phyloP scores from a whole-genome alignment of 1,140 invertebrate genomes.

The Euura saliciscinereae region DNA sequence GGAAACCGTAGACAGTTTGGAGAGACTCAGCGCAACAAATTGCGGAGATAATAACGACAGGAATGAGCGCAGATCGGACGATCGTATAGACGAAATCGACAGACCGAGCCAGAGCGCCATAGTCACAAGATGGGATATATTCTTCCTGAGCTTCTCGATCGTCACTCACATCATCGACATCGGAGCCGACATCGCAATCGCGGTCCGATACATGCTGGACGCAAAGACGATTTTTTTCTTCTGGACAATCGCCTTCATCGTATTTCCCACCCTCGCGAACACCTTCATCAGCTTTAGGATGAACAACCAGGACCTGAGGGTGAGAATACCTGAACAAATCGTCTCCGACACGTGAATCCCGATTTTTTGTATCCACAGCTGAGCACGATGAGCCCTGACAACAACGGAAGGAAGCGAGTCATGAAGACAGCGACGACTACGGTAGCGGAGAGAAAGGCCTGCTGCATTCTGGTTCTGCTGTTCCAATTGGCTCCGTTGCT shows the following conservation, averaged over 20 bases:
- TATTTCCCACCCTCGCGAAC: conserved; percentile 62
- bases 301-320: conserved; percentile 55
- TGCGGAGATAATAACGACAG: background rate
- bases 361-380: conserved; percentile 6
- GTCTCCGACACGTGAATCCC: background rate
- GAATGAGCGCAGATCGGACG: background rate
- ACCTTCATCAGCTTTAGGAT: conserved; percentile 61
- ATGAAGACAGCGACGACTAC: conserved; percentile 10
- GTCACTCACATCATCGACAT: conserved; percentile 60
- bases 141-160: conserved; percentile 56
- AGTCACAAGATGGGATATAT: conserved; percentile 40
- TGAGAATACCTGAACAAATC: conserved; percentile 25
- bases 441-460: conserved; percentile 23
- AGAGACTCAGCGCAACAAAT: too few species aligned
- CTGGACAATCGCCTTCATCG: conserved; percentile 58
- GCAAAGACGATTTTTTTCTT: conserved; percentile 52
- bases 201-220: conserved; percentile 51
- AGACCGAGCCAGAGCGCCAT: background rate
- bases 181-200: conserved; percentile 60
- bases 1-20: background rate
- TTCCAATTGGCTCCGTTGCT: conserved; percentile 63
- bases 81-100: background rate
- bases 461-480: conserved; percentile 50
- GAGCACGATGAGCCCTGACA: conserved; percentile 12
- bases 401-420: conserved; percentile 16